Base-by-base conservation (phyloP, 2,113 vertebrate genomes). In the Scopus umbretta region DNA sequence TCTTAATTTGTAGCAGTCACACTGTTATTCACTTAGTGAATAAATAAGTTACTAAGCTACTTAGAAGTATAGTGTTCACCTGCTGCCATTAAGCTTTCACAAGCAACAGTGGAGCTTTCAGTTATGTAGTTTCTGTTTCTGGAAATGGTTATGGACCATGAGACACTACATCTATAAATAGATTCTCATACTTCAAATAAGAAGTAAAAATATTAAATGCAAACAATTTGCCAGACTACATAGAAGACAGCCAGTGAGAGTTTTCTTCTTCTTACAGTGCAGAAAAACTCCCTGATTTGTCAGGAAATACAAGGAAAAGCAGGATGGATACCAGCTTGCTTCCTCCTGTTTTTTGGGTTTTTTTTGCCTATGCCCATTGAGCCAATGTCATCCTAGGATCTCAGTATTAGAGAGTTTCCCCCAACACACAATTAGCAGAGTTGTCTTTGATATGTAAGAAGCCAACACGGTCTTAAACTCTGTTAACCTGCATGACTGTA, bases 381-480 rank as follows among this genome's bases (percentile, higher is more conserved):
- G 25, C 18, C 10, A 76, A 25, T 40, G 5, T 30, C 6, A 45
- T 27, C 16, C 80, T 66, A 84, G 25, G 53, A 75, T 55, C 12
- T 45, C 20, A 22, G 6, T 14, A 62, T 55, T 34, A 23, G 27
- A 55, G 14, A 27, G 8, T 36, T 67, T 67, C 43, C 43, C 4
- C 26, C 18, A 5, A 13, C 11, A 16, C 21, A 22, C 9, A 68
- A 27, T 30, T 78, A 74, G 22, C 12, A 72, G 34, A 71, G 8
- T 18, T 66, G 20, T 43, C 27, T 83, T 62, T 3, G 0, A 20
- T 36, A 29, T 0, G 0, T 25, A 66, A 70, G 56, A 36, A 45
- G 20, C 36, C 12, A 20, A 40, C 27, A 45, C 12, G 11, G 5
- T 20, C 45, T 42, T 87, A 80, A 80, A 65, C 15, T 73, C n/a